These are phyloP conservation scores for Drosophila nigrodunni DNA, from an alignment of 1,140 invertebrate genomes.

Conservation along the genomic window DNA sequence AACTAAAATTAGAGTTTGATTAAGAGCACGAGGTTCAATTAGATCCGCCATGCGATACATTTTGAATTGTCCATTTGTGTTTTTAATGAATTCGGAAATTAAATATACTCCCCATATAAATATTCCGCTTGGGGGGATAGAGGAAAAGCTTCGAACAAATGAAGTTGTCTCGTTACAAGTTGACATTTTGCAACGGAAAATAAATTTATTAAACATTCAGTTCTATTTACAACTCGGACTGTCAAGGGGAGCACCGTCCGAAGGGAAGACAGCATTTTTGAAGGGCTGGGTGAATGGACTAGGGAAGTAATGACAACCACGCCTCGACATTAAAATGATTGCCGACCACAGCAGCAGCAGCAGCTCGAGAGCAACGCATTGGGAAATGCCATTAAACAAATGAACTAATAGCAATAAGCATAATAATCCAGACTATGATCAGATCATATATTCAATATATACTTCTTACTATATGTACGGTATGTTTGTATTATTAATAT, in stretches of 20 bases:
- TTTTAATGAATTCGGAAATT: conserved; percentile 19
- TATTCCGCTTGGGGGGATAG: not conserved
- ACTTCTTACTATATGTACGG: not conserved
- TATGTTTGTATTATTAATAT: conserved; percentile 13
- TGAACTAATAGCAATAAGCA: conserved; percentile 75
- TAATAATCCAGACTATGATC: conserved; percentile 55
- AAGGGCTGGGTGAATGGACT: conserved; percentile 9
- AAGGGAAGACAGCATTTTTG: not conserved
- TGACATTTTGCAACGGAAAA: conserved; percentile 38
- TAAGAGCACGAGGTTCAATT: conserved; percentile 25
- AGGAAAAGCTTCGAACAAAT: not conserved
- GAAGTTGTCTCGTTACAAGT: conserved; percentile 15
- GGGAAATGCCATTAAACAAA: conserved; percentile 71
- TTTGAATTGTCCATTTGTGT: conserved; percentile 12
- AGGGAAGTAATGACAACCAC: conserved; percentile 28
- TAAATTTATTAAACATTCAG: conserved; percentile 23
- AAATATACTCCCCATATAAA: not conserved
- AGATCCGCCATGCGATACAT: conserved; percentile 18
- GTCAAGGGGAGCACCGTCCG: not conserved
- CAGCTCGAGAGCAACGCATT: conserved; percentile 1
- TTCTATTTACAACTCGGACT: conserved; percentile 26
- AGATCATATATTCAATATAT: conserved; percentile 24
- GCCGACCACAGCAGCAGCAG: conserved; percentile 23
- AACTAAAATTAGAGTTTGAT: conserved; percentile 28
- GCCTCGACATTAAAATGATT: conserved; percentile 58